phyloP scores from a whole-genome alignment of 2,888 invertebrate species.

The Dryocosmus kuriphilus region DNA sequence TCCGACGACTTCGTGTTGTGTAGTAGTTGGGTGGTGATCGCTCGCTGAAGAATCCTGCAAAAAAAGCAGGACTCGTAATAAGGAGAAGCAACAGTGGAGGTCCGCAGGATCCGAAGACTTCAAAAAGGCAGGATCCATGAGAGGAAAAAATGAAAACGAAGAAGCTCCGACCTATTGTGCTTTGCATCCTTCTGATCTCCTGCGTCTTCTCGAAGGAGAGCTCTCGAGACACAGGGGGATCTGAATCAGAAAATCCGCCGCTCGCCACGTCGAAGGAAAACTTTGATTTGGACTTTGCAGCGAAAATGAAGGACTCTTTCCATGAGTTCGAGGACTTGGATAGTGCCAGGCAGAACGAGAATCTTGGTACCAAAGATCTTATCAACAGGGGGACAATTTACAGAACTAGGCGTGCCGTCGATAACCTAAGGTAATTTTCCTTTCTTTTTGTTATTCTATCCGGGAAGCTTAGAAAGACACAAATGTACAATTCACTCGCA shows the following conservation, averaged over 20 bases:
- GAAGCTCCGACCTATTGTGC: conserved; percentile 61
- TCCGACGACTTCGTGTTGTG: conserved; percentile 12
- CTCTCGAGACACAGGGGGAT: not conserved
- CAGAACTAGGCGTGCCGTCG: conserved; percentile 7
- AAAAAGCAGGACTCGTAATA: not conserved
- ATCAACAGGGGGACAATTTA: not conserved
- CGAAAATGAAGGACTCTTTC: conserved; percentile 3
- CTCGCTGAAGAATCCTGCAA: not conserved
- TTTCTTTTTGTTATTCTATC: no score
- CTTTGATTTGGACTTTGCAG: conserved; percentile 6
- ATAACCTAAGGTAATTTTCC: conserved; percentile 20
- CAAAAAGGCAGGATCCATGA: conserved; percentile 62
- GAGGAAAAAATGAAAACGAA: conserved; percentile 68
- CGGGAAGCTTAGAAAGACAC: no score
- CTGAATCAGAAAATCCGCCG: not conserved
- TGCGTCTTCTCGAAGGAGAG: conserved; percentile 5
- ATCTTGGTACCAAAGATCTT: conserved; percentile 14
- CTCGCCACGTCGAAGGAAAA: not conserved
- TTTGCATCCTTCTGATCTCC: conserved; percentile 50
- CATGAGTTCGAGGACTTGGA: conserved; percentile 12
- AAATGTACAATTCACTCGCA: no score
- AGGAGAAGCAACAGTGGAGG: not conserved
- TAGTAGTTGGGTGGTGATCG: not conserved
- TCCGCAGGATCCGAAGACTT: conserved; percentile 4
- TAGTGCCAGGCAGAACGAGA: not conserved